These are phyloP conservation scores for Lordiphosa clarofinis DNA, from an alignment of 1,140 invertebrate genomes.

Conservation along the genomic window DNA sequence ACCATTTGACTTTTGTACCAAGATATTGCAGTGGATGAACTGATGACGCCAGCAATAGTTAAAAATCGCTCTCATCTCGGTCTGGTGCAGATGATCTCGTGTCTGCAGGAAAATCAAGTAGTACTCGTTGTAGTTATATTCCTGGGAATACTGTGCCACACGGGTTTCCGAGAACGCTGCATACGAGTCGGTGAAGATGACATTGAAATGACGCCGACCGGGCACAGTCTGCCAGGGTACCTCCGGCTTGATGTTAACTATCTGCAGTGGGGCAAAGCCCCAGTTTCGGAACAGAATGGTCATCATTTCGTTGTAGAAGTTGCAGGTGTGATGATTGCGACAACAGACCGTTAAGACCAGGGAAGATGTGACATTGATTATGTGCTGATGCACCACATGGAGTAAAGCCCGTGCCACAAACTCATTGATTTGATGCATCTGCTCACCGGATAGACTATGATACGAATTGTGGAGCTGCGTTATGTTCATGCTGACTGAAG, in stretches of 20 bases:
- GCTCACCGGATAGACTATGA: slow-evolving; percentile 51
- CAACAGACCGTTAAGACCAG: slow-evolving; percentile 59
- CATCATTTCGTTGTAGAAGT: slow-evolving; percentile 70
- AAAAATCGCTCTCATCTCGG: slow-evolving; percentile 61
- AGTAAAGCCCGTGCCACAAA: slow-evolving; percentile 56
- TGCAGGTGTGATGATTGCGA: slow-evolving; percentile 52
- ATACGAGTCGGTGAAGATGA: slow-evolving; percentile 67
- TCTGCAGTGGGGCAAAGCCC: slow-evolving; percentile 56
- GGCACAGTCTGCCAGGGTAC: slow-evolving; percentile 13
- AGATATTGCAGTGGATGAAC: slow-evolving; percentile 66
- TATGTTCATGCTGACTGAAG: slow-evolving; percentile 50
- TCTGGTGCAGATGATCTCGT: slow-evolving; percentile 33
- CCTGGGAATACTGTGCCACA: slow-evolving; percentile 37
- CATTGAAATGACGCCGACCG: slow-evolving; percentile 48
- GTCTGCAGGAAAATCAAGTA: slow-evolving; percentile 72
- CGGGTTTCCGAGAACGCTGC: slow-evolving; percentile 56
- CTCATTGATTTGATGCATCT: slow-evolving; percentile 53
- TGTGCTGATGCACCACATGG: slow-evolving; percentile 56
- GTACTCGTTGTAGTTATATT: slow-evolving; percentile 64
- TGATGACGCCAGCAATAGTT: slow-evolving; percentile 64
- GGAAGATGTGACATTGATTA: slow-evolving; percentile 48
- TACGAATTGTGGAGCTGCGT: slow-evolving; percentile 40
- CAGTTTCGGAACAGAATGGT: slow-evolving; percentile 49
- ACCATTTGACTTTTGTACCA: slow-evolving; percentile 55
- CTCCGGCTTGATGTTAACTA: slow-evolving; percentile 45